Percentiles rank a stretch among this genome's conserved stretches.
Conservation (phyloP, 2,888 invertebrate species). For the Strigamia maritima region DNA sequence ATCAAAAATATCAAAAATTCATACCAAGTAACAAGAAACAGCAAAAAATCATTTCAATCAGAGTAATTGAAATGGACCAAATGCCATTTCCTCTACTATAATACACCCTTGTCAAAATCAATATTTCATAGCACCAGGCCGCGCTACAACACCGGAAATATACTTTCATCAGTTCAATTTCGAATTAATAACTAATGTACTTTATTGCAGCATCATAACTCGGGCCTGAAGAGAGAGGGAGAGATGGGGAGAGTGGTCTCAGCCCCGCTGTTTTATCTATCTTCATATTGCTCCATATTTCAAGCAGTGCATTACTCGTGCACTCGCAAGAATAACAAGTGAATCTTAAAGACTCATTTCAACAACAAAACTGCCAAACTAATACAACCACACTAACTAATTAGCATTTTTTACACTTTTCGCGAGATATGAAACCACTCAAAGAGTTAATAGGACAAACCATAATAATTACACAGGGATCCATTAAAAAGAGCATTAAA, state of each 20-base stretch:
- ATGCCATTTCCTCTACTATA: too few species aligned
- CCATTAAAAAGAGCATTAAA: too few species aligned
- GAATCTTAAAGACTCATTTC: not conserved
- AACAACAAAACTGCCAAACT: not conserved
- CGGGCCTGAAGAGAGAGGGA: not conserved
- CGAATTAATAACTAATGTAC: not conserved
- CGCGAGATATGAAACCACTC: too few species aligned
- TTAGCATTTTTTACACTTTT: too few species aligned
- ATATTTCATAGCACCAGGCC: not conserved
- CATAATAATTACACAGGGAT: too few species aligned
- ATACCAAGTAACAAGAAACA: not conserved
- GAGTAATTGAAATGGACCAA: not conserved
- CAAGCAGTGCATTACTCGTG: not conserved
- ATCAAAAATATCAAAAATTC: not conserved
- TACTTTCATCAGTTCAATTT: not conserved
- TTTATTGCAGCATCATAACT: not conserved
- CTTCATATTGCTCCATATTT: not conserved
- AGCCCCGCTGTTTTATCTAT: not conserved
- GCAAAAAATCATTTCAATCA: not conserved
- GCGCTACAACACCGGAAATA: not conserved
- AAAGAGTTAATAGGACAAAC: too few species aligned
- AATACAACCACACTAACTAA: too few species aligned
- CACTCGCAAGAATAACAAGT: not conserved
- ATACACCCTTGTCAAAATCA: too few species aligned
- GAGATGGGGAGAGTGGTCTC: not conserved